phyloP scores from a whole-genome alignment of 1,140 invertebrate species.

The Caenorhabditis remanei region DNA sequence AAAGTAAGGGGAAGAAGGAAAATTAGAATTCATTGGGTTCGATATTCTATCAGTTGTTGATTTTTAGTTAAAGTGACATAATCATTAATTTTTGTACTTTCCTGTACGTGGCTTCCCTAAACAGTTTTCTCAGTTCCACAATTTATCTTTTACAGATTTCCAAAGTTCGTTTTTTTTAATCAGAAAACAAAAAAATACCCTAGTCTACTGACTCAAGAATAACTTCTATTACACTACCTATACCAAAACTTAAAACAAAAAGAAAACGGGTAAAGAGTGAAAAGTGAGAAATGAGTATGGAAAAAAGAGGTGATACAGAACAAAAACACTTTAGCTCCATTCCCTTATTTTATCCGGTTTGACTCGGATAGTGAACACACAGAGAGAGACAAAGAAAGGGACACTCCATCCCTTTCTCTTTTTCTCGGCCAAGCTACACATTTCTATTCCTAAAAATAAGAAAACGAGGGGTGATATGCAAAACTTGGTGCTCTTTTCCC shows the following conservation, averaged over 20 bases:
- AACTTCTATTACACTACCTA: too few species aligned
- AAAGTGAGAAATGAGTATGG: neutral
- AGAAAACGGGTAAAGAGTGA: neutral
- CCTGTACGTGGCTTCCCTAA: too few species aligned
- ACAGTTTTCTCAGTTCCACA: too few species aligned
- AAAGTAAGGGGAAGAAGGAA: neutral
- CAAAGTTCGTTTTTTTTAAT: too few species aligned
- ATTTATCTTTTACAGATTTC: too few species aligned
- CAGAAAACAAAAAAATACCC: too few species aligned
- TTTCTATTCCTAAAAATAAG: neutral
- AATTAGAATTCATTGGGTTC: neutral
- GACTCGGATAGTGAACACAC: neutral
- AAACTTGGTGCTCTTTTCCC: conserved; percentile 45
- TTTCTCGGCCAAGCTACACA: neutral
- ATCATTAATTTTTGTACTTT: too few species aligned
- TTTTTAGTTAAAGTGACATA: too few species aligned
- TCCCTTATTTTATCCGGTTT: neutral
- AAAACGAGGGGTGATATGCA: conserved; percentile 36
- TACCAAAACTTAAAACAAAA: neutral
- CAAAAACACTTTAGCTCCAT: conserved; percentile 5
- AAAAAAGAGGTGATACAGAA: neutral
- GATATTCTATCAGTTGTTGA: too few species aligned
- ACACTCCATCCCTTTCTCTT: conserved; percentile 11
- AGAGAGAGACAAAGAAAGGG: neutral
- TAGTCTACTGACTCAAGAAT: too few species aligned